Evolutionary conservation across 2,888 invertebrate species (phyloP).

Genomic region (Cerceris ruficornis): DNA sequence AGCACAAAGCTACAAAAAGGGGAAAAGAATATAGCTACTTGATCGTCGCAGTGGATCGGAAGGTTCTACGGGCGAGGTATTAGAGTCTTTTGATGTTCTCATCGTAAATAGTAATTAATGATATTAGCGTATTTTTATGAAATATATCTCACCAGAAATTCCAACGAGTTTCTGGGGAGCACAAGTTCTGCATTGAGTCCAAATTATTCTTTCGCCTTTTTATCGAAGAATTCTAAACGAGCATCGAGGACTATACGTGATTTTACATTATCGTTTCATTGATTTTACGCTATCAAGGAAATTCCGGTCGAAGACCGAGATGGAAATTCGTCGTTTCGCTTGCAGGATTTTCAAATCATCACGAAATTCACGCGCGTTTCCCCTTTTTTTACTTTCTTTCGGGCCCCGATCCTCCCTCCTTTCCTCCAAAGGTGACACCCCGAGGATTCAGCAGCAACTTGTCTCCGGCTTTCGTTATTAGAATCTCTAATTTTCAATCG

Average conservation of each 20-base stretch:
- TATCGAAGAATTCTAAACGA: too few relatives aligned
- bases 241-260: background rate
- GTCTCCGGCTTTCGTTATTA: constrained; percentile 50
- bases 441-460: constrained; percentile 47
- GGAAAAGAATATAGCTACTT: constrained; percentile 23
- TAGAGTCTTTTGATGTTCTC: constrained; percentile 46
- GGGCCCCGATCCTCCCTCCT: background rate
- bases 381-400: background rate
- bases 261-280: background rate
- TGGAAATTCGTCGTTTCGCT: background rate
- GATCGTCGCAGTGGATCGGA: constrained; percentile 19
- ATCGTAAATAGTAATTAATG: constrained; percentile 34
- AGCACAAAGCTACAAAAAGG: background rate
- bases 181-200: constrained; percentile 44
- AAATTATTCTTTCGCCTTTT: background rate
- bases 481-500: constrained; percentile 52
- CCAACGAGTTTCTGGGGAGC: constrained; percentile 45
- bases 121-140: constrained; percentile 38
- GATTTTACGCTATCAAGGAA: background rate
- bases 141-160: constrained; percentile 42
- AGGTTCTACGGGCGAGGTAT: constrained; percentile 34
- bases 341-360: background rate
- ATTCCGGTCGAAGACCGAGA: background rate
- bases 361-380: background rate
- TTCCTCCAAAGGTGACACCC: background rate